phyloP scores from a whole-genome alignment of 2,797 vertebrate genomes.

The Oreochromis mossambicus region DNA sequence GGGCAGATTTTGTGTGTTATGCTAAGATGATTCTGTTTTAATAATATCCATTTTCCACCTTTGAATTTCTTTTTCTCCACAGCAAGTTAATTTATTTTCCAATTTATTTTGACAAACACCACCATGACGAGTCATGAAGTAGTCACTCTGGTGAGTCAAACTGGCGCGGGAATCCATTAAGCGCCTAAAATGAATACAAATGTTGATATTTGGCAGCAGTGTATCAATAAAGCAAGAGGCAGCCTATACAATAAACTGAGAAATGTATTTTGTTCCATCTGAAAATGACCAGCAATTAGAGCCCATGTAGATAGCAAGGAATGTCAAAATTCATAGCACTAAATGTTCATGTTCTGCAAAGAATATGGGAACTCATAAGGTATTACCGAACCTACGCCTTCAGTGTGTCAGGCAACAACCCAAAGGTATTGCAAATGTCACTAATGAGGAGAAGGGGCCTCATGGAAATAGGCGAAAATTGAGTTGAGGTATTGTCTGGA shows the following conservation, averaged over 20 bases:
- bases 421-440: background rate
- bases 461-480: conserved; percentile 7
- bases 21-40: background rate
- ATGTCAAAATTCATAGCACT: conserved; percentile 4
- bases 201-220: background rate
- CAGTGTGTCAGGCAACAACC: background rate
- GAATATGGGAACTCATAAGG: background rate
- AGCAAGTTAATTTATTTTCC: background rate
- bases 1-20: background rate
- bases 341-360: background rate
- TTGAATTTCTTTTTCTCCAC: background rate
- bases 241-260: background rate
- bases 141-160: background rate
- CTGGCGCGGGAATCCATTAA: background rate
- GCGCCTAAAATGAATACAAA: background rate
- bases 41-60: background rate
- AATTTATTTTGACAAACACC: background rate
- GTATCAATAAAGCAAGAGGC: background rate
- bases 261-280: background rate
- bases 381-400: background rate
- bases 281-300: background rate
- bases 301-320: background rate
- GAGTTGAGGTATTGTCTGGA: conserved; percentile 41
- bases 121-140: background rate
- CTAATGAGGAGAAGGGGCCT: conserved; percentile 7